Base-by-base conservation (phyloP, 2,888 invertebrate genomes). In the Azorinus chamasolen region DNA sequence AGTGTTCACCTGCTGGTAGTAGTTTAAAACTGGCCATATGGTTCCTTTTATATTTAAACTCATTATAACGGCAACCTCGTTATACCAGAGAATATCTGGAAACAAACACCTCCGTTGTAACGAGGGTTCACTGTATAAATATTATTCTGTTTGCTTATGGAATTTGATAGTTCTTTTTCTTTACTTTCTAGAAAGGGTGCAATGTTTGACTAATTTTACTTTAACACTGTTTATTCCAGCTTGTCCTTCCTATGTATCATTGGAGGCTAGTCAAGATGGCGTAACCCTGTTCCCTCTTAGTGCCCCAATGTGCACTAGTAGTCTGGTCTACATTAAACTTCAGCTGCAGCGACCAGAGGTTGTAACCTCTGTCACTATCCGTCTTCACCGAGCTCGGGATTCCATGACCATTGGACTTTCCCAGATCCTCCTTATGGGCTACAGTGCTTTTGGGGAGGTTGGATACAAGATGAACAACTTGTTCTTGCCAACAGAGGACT, bases 321-420 rank as follows among this genome's bases (percentile, higher is more conserved):
- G 98, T 59, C 87, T 92, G 45, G 97, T 97, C 0, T 96, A 96
- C 92, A 97, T 98, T 91, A 95, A 96, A 61, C 94, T 98, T 24
- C 96, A 96, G 86, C 94, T 98, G 18, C 95, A 96, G 2, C 95
- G 96, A 76, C 97, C 97, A 1, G 96, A 97, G 93, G 96, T 98
- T 18, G 97, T 96, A 48, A 96, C 96, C 72, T 96, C 96, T 48
- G 96, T 98, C 69, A 95, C 97, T 63, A 94, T 97, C 10, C 94
- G 96, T 37, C 93, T 96, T 24, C 97, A 96, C 93, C 96, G 97
- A 91, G 98, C 98, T 0, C 94, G 96, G 41, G 98, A 98, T 89
- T 96, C 97, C n/a, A 95, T 96, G 85, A 97, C 96, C 89, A 96
- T 98, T 91, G 97, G 98, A 5, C 94, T 98, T 48, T 95, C 97